phyloP scores from a whole-genome alignment of 2,888 invertebrate genomes.

The Diaperis boleti region DNA sequence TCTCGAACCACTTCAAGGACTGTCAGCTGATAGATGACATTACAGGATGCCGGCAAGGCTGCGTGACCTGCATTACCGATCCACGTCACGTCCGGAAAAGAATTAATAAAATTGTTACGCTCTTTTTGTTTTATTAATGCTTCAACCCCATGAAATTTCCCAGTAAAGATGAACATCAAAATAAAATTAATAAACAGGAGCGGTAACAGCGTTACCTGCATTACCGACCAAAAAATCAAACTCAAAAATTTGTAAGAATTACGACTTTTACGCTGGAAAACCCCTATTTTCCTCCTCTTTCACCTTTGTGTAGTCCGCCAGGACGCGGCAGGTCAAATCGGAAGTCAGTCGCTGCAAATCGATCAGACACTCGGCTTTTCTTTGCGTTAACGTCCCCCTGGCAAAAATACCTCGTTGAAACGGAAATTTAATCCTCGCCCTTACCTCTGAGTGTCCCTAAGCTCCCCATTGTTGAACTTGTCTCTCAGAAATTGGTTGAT shows the following conservation, averaged over 20 bases:
- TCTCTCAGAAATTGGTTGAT: constrained; percentile 10
- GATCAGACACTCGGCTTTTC: constrained; percentile 40
- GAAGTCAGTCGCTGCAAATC: constrained; percentile 40
- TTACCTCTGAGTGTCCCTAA: neutral
- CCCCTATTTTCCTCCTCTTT: constrained; percentile 1
- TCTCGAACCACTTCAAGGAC: constrained; percentile 17
- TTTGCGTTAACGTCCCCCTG: constrained; percentile 2
- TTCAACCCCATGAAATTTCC: too few relatives aligned
- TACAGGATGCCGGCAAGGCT: constrained; percentile 13
- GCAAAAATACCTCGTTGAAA: neutral
- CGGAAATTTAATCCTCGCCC: neutral
- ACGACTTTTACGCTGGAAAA: neutral
- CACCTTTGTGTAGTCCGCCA: constrained; percentile 11
- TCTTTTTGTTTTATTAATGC: too few relatives aligned
- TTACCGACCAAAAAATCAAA: too few relatives aligned
- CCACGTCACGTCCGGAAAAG: too few relatives aligned
- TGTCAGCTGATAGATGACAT: constrained; percentile 34
- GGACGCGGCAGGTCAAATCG: constrained; percentile 13
- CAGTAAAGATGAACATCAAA: too few relatives aligned
- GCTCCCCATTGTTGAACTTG: constrained; percentile 4
- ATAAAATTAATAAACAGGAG: too few relatives aligned
- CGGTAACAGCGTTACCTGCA: neutral
- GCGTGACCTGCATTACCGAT: neutral
- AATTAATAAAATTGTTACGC: too few relatives aligned
- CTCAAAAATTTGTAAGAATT: too few relatives aligned